Base-by-base conservation (phyloP, 2,113 vertebrate genomes). In the Thomomys bottae region DNA sequence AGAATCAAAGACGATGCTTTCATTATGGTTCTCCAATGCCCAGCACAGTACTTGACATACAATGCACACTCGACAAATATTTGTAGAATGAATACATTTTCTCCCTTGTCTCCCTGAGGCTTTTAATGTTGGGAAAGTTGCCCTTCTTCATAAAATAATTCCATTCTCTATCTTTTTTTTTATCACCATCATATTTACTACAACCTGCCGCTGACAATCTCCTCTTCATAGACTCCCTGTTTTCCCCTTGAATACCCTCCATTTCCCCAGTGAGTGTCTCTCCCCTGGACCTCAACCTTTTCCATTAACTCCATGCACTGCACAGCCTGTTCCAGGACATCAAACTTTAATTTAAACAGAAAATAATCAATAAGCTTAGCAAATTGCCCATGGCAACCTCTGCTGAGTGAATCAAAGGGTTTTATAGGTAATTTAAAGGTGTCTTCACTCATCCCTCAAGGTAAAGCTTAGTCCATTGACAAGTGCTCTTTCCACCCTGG, bases 321-420 rank as follows among this genome's bases (percentile, higher is more conserved):
- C 97, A 96, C 96, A 96, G 97, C 95, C 97, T 97, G 97, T 98
- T 98, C 98, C 97, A 97, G 97, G 97, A 97, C 97, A 98, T 98
- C 98, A 98, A 98, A 97, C 97, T 98, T 98, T 98, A 98, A 98
- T 98, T 98, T 98, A 98, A 97, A 98, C 97, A 98, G 97, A 97
- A 98, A 97, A 98, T 97, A 97, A 98, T 98, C 98, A 98, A 98
- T 98, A 98, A 97, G 96, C 97, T 98, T 97, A 96, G 97, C 97
- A 98, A 98, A 97, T 98, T 98, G 97, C 96, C 97, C 96, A 96
- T 97, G 97, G 96, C 97, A 98, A 98, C 97, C 96, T 97, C 97
- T 97, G 96, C 97, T 97, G 85, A 97, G 97, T 96, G 97, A 98
- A 97, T 98, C 97, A 96, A 98, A 97, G 95, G 96, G 94, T 91